These are phyloP conservation scores for Lasioglossum villosulum DNA, from an alignment of 2,888 invertebrate genomes.

Conservation along the genomic window DNA sequence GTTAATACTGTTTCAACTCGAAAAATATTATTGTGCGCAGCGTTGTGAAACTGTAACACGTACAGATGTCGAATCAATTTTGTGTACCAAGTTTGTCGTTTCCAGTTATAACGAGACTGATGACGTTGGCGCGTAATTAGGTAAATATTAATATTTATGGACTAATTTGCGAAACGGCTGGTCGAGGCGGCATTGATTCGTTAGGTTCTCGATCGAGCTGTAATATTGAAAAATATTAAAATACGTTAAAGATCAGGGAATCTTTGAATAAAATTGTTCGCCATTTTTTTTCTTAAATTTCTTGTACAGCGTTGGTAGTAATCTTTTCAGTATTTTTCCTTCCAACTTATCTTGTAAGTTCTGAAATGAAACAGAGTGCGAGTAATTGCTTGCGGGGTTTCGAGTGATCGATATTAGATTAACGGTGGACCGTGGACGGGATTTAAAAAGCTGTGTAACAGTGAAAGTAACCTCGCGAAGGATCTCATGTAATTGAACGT, in stretches of 20 bases:
- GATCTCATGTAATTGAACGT: not conserved
- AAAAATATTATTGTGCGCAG: not conserved
- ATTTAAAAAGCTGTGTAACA: not conserved
- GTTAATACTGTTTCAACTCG: not conserved
- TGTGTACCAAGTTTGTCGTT: not conserved
- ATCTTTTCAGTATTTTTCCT: no score
- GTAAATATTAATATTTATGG: no score
- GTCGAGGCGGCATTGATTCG: no score
- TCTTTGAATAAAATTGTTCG: no score
- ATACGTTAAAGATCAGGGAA: no score
- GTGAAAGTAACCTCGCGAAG: not conserved
- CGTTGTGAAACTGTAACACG: no score
- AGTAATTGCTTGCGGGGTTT: not conserved
- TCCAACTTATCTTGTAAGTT: not conserved
- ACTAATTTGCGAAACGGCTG: no score
- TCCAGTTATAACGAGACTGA: not conserved
- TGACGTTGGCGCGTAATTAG: not conserved
- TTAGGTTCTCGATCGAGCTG: no score
- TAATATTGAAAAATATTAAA: no score
- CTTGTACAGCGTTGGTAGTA: no score
- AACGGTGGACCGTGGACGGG: not conserved
- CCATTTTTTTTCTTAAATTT: no score
- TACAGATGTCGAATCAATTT: not conserved
- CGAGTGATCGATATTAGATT: conserved; percentile 2
- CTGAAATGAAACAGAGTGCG: no score